Evolutionary conservation across 2,888 invertebrate genomes (phyloP).

Genomic region (Tetranychus piercei): DNA sequence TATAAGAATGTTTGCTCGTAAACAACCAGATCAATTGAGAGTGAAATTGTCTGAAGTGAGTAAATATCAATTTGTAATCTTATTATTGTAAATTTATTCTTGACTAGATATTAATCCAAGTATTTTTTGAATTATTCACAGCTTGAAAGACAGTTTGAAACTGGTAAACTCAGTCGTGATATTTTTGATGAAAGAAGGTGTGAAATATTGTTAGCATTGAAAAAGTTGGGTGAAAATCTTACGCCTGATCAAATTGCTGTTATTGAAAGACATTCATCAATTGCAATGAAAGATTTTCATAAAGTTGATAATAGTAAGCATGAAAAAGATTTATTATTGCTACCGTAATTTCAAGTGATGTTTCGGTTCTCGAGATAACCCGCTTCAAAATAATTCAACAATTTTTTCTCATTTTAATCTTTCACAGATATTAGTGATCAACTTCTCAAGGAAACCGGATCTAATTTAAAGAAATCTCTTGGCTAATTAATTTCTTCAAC

Average conservation of each 20-base stretch:
- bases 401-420: too few relatives aligned
- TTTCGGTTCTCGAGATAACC: neutral
- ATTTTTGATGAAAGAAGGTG: conserved; percentile 40
- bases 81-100: too few relatives aligned
- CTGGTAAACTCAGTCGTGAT: conserved; percentile 41
- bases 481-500: too few relatives aligned
- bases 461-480: too few relatives aligned
- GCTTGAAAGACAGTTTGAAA: conserved; percentile 42
- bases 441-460: too few relatives aligned
- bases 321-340: conserved; percentile 2
- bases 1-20: conserved; percentile 49
- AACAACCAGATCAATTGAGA: conserved; percentile 46
- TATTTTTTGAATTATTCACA: conserved; percentile 13
- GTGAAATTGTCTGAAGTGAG: conserved; percentile 40
- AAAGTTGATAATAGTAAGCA: conserved; percentile 30
- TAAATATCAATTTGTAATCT: neutral
- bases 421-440: too few relatives aligned
- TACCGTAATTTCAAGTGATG: neutral
- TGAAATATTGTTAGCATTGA: conserved; percentile 37
- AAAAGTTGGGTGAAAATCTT: conserved; percentile 36
- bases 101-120: neutral
- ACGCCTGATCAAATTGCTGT: conserved; percentile 33
- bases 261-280: conserved; percentile 33
- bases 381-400: too few relatives aligned
- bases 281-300: conserved; percentile 35